Evolutionary conservation across 2,113 vertebrate genomes (phyloP).

Genomic region (Clarias batrachus): DNA sequence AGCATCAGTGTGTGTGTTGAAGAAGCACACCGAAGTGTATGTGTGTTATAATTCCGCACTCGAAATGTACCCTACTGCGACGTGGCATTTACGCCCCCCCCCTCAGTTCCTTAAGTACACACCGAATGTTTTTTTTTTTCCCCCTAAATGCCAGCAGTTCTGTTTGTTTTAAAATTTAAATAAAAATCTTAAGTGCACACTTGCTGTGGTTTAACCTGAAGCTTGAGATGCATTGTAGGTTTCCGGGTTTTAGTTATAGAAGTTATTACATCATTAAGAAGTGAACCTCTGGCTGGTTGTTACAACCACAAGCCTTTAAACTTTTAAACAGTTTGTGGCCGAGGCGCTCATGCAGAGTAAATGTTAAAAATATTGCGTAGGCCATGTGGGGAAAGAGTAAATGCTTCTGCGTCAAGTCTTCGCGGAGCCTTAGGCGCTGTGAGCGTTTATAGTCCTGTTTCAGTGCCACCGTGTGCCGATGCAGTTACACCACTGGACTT

Average conservation of each 20-base stretch:
- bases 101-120: constrained; percentile 25
- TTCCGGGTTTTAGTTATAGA: no score
- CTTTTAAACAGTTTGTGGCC: no score
- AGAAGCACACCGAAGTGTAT: not conserved
- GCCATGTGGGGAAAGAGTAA: not conserved
- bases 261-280: not conserved
- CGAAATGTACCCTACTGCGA: constrained; percentile 34
- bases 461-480: no score
- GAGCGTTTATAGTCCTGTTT: no score
- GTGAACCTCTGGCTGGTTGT: not conserved
- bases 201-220: not conserved
- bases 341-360: not conserved
- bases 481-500: no score
- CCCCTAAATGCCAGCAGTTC: constrained; percentile 37
- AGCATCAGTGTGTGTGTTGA: not conserved
- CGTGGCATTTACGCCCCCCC: constrained; percentile 41
- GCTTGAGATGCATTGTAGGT: not conserved
- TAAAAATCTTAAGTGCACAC: no score
- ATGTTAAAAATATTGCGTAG: not conserved
- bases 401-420: no score
- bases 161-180: not conserved
- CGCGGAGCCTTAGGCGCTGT: no score
- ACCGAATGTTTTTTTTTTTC: constrained; percentile 34
- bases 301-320: no score
- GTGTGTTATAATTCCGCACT: constrained; percentile 15